Base-by-base conservation (phyloP, 1,140 invertebrate genomes). In the Neotoxoptera formosana region DNA sequence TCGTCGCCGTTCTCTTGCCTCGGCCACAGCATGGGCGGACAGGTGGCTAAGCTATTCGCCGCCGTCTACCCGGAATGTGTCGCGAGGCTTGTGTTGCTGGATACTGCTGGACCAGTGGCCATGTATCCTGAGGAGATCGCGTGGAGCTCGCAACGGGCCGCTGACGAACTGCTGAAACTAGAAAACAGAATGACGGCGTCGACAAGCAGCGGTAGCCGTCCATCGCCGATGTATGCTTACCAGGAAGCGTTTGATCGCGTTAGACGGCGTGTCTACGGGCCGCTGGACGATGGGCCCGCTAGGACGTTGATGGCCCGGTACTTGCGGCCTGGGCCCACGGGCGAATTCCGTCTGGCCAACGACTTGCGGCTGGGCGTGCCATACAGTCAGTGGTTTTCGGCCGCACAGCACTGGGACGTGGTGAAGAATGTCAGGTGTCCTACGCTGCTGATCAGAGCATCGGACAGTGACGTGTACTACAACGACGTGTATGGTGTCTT, bases 1-100 rank as follows among this genome's bases (percentile, higher is more conserved):
- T 95, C 96, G 88, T 84, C 83, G 41, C 23, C 97, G 94, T 96
- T 98, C 96, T 95, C 36, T 95, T 98, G 21, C 34, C 94, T 98
- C 94, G 97, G 97, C 2, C 98, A 98, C 95, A 98, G 97, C 0
- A 95, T 98, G 67, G 98, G 98, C 7, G 97, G 97, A 51, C 97
- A 96, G 45, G 95, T 98, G 83, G 96, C 97, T 56, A 98, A 98
- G 94, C 95, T 98, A 94, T 98, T 98, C 95, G 97, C 97, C 0
- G 96, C 97, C 1, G 95, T 96, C 2, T 98, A 96, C 94, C 98
- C 98, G 7, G 96, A 97, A 60, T 97, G 98, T 88, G 96, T 98
- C 0, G 96, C 96, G 0, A 96, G 96, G 94, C 96, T 97, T 21
- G 97, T 98, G 84, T 96, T 96, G 94, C 95, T 98, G 4, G 98